Percentiles rank a stretch among this genome's conserved stretches.
Conservation (phyloP, 2,888 invertebrate genomes). For the Poecilus cupreus region DNA sequence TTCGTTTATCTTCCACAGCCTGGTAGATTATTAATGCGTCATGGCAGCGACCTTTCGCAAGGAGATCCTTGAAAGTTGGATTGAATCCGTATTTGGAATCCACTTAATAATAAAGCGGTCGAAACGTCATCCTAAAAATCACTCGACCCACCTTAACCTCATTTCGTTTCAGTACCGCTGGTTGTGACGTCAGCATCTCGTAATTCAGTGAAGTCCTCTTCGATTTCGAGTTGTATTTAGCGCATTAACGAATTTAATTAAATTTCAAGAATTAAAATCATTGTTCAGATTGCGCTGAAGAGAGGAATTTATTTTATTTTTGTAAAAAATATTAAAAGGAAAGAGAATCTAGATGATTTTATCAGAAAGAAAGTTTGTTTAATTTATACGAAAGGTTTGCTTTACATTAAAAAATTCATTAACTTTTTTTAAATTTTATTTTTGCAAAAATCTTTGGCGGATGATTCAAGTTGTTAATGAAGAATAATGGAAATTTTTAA, state of each 20-base stretch:
- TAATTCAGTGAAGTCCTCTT: constrained; percentile 13
- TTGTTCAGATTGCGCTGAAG: neutral
- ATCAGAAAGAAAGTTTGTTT: neutral
- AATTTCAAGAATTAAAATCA: constrained; percentile 17
- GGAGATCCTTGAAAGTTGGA: neutral
- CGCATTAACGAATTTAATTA: constrained; percentile 20
- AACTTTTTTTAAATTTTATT: neutral
- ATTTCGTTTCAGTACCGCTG: constrained; percentile 7
- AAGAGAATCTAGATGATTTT: neutral
- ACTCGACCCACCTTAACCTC: neutral
- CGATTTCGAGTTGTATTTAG: constrained; percentile 12
- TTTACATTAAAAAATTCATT: neutral
- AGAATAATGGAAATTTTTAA: constrained; percentile 21
- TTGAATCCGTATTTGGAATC: constrained; percentile 6
- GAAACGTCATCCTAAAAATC: neutral
- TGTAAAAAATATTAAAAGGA: neutral
- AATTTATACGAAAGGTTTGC: neutral
- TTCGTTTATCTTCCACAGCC: neutral
- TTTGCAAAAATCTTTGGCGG: neutral
- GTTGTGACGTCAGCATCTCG: neutral
- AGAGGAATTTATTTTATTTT: neutral
- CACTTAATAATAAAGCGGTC: neutral
- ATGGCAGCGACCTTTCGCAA: neutral
- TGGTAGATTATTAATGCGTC: neutral
- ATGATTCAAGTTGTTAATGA: constrained; percentile 3